A percentile compares a stretch with the other conserved stretches of the same genome.
phyloP scores from a whole-genome alignment of 2,797 vertebrate species.

The Ctenopoma multispine region DNA sequence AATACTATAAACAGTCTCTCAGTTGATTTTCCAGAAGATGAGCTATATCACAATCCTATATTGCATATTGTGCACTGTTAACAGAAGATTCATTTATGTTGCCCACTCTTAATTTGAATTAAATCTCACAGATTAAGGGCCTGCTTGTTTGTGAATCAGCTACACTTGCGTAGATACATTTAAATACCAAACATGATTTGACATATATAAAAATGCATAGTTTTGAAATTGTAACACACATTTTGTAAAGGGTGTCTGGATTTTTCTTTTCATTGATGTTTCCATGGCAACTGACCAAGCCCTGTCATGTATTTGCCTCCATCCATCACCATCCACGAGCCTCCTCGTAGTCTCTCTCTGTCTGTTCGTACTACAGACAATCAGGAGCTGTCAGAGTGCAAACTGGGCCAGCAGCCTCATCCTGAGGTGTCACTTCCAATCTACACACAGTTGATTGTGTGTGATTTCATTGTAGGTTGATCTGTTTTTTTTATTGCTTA shows the following conservation, averaged over 20 bases:
- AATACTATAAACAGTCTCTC: neutral
- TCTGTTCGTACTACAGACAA: constrained; percentile 52
- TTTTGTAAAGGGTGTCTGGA: constrained; percentile 2
- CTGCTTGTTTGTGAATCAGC: neutral
- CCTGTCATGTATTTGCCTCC: constrained; percentile 42
- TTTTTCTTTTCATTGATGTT: constrained; percentile 43
- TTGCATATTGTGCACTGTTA: neutral
- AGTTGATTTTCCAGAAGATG: neutral
- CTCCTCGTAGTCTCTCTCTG: constrained; percentile 16
- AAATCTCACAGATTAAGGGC: neutral
- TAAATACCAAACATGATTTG: neutral
- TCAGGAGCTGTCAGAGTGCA: constrained; percentile 60
- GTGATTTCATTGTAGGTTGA: constrained; percentile 25
- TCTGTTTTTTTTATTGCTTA: neutral
- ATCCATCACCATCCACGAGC: constrained; percentile 39
- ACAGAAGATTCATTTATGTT: neutral
- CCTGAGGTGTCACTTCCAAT: constrained; percentile 51
- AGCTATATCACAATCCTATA: neutral
- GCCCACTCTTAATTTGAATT: neutral
- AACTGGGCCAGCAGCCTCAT: constrained; percentile 40
- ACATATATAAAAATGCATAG: neutral
- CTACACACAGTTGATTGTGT: constrained; percentile 34
- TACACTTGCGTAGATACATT: neutral
- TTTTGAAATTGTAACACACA: neutral
- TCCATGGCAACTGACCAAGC: constrained; percentile 58